Base-by-base conservation (phyloP, 2,797 vertebrate genomes). In the Galago senegalensis region DNA sequence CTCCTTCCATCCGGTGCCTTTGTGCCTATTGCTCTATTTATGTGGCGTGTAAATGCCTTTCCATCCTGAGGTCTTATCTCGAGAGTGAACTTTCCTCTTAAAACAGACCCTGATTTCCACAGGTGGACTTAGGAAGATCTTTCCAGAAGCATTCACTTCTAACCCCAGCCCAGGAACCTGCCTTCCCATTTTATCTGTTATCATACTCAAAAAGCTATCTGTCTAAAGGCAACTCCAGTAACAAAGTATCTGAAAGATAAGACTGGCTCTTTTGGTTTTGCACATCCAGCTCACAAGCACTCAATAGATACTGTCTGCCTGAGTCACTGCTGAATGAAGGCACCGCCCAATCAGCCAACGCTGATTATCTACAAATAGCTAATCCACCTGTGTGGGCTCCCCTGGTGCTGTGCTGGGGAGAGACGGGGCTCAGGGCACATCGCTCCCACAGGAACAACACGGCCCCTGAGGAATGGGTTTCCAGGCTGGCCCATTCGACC, bases 211-310 rank as follows among this genome's bases (percentile, higher is more conserved):
- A 49, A 79, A 69, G 46, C 43, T 12, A 92, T 89, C 89, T 92
- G 34, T 89, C 90, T 70, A 87, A 91, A 86, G 46, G 21, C 37
- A 73, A 43, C 17, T 81, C 53, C 23, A 60, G 31, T 10, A 76
- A 82, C 56, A 61, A 43, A 75, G 27, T 73, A 82, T 61, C 49
- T 75, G 23, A 56, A 77, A 87, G 89, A 93, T 56, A 81, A 94
- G 70, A 60, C 3, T 27, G 25, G 79, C 46, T 91, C n/a, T 84
- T 65, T 29, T 31, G 56, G 60, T 87, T 84, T n/a, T 69, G 81
- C 8, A 85, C 40, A 85, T 37, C 46, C 21, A 77, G 49, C 20
- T 79, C n/a, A 14, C 5, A 65, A 72, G n/a, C 23, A 67, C 23
- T 77, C 58, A 17, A 81, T 2, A 95, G 29, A 94, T 34, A 67